Evolutionary conservation across 2,797 vertebrate genomes (phyloP), one percentile per base, ranked within the genome.

Genomic region (Sebastolobus altivelis): DNA sequence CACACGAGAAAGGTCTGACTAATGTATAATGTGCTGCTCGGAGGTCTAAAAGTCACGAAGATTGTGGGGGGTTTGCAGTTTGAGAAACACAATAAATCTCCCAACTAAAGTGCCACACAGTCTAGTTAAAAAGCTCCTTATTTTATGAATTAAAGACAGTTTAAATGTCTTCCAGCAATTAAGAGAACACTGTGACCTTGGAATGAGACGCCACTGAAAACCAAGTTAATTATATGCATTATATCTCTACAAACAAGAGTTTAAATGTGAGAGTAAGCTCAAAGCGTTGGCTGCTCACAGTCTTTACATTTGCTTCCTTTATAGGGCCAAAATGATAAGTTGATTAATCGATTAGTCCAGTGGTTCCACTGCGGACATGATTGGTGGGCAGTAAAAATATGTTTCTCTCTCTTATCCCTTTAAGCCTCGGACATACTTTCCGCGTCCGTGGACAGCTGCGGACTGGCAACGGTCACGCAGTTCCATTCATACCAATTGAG

Each of bases 11-110:
- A 68, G 33, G 22, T 76, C 46, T 49, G 61, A 68, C 58, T 68
- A 31, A 72, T 43, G 66, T 22, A 12, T 46, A 1, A 68, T 69
- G 70, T 14, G 67, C 59, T 76, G 67, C 59, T 73, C 55, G 2
- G 4, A 59, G 13, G 8, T 20, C 14, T 20, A 61, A 43, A 71
- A 60, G 55, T 31, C 27, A 29, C 7, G 9, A 35, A 4, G 22
- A 7, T 59, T 5, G 3, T 54, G 12, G 67, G 1, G 27, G 33
- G 37, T 4, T 65, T 61, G 22, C 68, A 11, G 31, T n/a, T 54
- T 25, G 22, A 65, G 13, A 60, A 75, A 33, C 18, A 62, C 6
- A 33, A 12, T 20, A 49, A 29, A 25, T 25, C 8, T 62, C 43
- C 27, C 12, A 71, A 25, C 43, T n/a, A 40, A 59, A 43, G 20